Base-by-base conservation (phyloP, 2,888 invertebrate genomes). In the Philereme vetulata region DNA sequence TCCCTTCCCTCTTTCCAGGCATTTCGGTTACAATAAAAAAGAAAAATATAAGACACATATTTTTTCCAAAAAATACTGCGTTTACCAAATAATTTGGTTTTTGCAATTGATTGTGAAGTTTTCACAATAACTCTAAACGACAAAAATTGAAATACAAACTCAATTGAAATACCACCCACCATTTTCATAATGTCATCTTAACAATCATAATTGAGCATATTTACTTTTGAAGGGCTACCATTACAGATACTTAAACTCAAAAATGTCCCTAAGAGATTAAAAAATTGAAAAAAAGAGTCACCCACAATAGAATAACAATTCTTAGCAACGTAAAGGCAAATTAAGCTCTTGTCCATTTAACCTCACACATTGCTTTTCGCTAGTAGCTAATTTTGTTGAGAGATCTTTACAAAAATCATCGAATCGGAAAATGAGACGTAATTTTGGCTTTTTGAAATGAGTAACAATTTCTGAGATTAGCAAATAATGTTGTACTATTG, bases 151-250 rank as follows among this genome's bases (percentile, higher is more conserved):
- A 40, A 4, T 7, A 35, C 33, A 47, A 32, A 47, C 47, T 8
- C 46, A 51, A 32, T 21, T 21, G 21, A 11, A 42, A 36, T 58
- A 38, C 58, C 73, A 74, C 65, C 61, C 71, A 61, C 60, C 7
- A 64, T 34, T 38, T 45, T n/a, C 35, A 11, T 48, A 34, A 46
- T 43, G 46, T 44, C 21, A 45, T 36, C 34, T 42, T 53, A 60
- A 46, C 65, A 71, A 67, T 73, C 68, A 76, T 81, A 82, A 83
- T 80, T 81, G 80, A 77, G 78, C 75, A 72, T 66, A 76, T 78
- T 75, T 73, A 71, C 64, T 67, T 65, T 51, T 62, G 59, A 70
- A 61, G 63, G 51, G 64, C 64, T 68, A 68, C 66, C 71, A 38
- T 38, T 38, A 76, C 67, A 74, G 76, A 60, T 71, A 60, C 55